A percentile compares a stretch with the other conserved stretches of the same genome.
Evolutionary conservation across 2,797 vertebrate genomes (phyloP).

Genomic region (Thaleichthys pacificus): DNA sequence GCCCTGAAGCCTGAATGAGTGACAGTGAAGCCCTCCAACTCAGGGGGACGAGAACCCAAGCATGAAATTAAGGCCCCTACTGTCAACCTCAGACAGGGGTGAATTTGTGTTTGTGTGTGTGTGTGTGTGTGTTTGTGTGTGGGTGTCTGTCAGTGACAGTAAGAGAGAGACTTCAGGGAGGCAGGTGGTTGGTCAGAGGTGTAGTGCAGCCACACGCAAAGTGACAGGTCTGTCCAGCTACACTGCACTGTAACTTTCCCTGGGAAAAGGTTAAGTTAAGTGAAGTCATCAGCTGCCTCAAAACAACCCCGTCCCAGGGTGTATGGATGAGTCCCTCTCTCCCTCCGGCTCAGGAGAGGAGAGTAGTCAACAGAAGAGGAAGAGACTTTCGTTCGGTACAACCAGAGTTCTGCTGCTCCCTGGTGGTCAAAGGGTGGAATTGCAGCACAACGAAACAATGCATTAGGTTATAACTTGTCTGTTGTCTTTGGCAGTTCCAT

Average conservation of each 20-base stretch:
- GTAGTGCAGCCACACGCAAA: conserved; percentile 16
- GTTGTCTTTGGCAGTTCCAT: background rate
- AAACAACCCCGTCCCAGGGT: background rate
- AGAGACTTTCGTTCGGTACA: background rate
- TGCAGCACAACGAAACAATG: background rate
- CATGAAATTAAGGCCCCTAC: conserved; percentile 69
- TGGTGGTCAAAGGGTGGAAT: background rate
- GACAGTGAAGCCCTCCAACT: conserved; percentile 49
- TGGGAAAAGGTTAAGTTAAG: background rate
- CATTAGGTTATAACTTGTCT: background rate
- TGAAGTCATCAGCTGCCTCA: background rate
- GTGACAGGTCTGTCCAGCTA: background rate
- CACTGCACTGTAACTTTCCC: background rate
- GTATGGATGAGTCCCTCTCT: background rate
- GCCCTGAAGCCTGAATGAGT: conserved; percentile 42
- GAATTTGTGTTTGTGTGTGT: conserved; percentile 18
- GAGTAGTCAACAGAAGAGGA: background rate
- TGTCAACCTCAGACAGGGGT: conserved; percentile 53
- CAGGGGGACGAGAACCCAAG: conserved; percentile 33
- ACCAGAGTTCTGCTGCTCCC: background rate
- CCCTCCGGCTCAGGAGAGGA: background rate
- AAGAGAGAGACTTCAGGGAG: conserved; percentile 16
- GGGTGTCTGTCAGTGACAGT: background rate
- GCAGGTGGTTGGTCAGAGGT: background rate
- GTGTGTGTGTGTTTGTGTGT: conserved; percentile 11